phyloP scores from a whole-genome alignment of 2,888 invertebrate genomes.

The Anoplius nigerrimus region DNA sequence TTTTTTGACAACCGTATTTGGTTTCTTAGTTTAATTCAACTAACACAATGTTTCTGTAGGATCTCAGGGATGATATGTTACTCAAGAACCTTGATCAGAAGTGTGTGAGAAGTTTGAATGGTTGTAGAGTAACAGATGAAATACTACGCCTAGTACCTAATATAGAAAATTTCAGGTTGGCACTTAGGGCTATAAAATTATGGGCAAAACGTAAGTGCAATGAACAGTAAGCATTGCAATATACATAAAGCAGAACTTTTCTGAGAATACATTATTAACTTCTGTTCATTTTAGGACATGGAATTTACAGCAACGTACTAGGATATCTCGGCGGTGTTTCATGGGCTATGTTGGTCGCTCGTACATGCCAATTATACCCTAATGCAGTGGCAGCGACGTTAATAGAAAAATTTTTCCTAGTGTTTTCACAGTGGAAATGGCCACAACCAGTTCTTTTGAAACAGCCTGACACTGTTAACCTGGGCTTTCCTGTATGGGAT shows the following conservation, averaged over 20 bases:
- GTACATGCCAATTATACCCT: conserved; percentile 98
- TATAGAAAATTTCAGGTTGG: conserved; percentile 94
- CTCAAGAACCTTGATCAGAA: conserved; percentile 96
- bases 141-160: conserved; percentile 96
- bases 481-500: conserved; percentile 98
- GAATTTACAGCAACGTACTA: conserved; percentile 98
- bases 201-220: conserved; percentile 95
- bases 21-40: conserved; percentile 1
- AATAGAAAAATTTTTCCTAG: conserved; percentile 98
- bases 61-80: conserved; percentile 92
- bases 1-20: neutral
- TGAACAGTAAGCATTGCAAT: neutral
- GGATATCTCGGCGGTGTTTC: conserved; percentile 99
- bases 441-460: conserved; percentile 98
- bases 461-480: conserved; percentile 90
- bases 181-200: conserved; percentile 95
- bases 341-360: conserved; percentile 99
- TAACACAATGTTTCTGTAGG: conserved; percentile 75
- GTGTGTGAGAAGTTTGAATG: conserved; percentile 97
- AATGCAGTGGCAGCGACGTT: conserved; percentile 96
- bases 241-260: conserved; percentile 6
- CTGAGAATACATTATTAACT: conserved; percentile 37
- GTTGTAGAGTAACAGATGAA: conserved; percentile 98
- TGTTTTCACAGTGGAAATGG: conserved; percentile 99
- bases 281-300: conserved; percentile 82